Evolutionary conservation across 2,888 invertebrate genomes (phyloP).

Genomic region (Criorhina ranunculi): DNA sequence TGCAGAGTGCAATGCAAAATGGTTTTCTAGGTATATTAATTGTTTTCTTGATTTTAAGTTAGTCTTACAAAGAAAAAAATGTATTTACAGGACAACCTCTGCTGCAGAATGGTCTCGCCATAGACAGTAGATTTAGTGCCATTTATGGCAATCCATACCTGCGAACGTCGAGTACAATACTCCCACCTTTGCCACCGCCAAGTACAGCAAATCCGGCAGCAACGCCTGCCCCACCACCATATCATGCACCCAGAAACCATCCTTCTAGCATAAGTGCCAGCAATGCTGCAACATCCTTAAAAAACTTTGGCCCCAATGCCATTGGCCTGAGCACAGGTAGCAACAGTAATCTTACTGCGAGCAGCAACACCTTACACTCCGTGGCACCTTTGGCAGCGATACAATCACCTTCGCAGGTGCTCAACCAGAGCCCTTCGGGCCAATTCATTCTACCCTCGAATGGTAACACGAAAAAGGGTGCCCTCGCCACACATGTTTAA

Average conservation of each 20-base stretch:
- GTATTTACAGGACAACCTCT: conserved; percentile 82
- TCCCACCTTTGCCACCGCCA: conserved; percentile 86
- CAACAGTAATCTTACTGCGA: conserved; percentile 85
- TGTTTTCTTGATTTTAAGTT: background rate
- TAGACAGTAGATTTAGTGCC: conserved; percentile 90
- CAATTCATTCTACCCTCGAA: conserved; percentile 84
- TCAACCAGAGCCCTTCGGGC: conserved; percentile 86
- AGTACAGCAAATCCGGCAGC: conserved; percentile 91
- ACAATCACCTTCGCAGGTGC: conserved; percentile 88
- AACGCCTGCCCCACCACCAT: conserved; percentile 92
- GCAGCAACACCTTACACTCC: conserved; percentile 83
- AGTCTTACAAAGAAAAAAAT: background rate
- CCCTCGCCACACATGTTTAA: conserved; percentile 88
- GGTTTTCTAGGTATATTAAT: conserved; percentile 81
- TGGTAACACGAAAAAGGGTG: conserved; percentile 84
- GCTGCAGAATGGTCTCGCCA: conserved; percentile 82
- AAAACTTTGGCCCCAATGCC: conserved; percentile 78
- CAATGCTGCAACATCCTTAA: conserved; percentile 76
- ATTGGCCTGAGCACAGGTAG: conserved; percentile 85
- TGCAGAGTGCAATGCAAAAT: conserved; percentile 79
- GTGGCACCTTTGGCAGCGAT: conserved; percentile 85
- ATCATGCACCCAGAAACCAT: conserved; percentile 85
- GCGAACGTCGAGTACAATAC: conserved; percentile 87
- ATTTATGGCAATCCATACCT: conserved; percentile 96
- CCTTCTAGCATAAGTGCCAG: conserved; percentile 80